Conservation (phyloP, 2,888 invertebrate species). For the Acanthosepion esculentum region DNA sequence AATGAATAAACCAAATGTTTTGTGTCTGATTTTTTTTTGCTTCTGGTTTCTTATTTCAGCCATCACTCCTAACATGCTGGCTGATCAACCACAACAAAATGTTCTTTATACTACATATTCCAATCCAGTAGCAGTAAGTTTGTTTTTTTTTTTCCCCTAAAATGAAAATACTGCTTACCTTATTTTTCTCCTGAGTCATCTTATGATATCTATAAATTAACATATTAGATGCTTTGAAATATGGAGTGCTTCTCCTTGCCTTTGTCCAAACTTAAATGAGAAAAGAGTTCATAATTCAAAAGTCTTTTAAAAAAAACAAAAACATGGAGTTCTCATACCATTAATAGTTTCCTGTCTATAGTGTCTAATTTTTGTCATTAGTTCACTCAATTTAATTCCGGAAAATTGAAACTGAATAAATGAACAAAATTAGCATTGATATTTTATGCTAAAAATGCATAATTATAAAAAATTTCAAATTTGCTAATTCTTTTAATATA, state of each 20-base stretch:
- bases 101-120: slow-evolving; percentile 20
- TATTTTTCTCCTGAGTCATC: too few relatives aligned
- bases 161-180: background rate
- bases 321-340: background rate
- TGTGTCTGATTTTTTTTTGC: too few relatives aligned
- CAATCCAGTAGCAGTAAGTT: background rate
- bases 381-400: background rate
- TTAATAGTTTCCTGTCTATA: background rate
- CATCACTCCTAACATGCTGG: background rate
- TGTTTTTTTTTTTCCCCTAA: background rate
- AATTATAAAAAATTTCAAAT: background rate
- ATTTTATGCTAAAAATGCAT: background rate
- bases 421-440: too few relatives aligned
- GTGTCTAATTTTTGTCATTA: background rate
- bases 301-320: background rate
- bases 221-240: too few relatives aligned
- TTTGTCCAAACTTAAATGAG: background rate
- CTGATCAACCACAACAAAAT: background rate
- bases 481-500: too few relatives aligned
- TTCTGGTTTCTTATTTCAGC: background rate
- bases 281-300: background rate
- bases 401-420: background rate
- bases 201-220: too few relatives aligned
- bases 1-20: too few relatives aligned
- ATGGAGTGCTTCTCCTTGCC: background rate